Base-by-base conservation (phyloP, 2,113 vertebrate species). In the Isurus oxyrinchus region DNA sequence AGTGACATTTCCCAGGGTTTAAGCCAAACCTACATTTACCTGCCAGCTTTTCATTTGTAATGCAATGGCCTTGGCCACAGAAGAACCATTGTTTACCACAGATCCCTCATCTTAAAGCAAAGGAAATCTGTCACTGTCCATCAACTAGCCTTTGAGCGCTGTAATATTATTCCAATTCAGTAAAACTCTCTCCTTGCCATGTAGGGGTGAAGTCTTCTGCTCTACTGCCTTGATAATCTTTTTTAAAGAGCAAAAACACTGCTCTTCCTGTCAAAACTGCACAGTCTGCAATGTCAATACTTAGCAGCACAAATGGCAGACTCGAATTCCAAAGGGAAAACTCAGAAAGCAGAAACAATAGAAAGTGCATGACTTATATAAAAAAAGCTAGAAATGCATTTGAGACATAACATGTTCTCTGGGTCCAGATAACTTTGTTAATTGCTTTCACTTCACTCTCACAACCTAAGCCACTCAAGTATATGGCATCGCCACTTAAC, bases 1-100 rank as follows among this genome's bases (percentile, higher is more conserved):
- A 67, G 23, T 96, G 96, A 96, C 96, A 96, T 97, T 98, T 98
- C 98, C 98, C 98, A 98, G 97, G 97, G 97, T 97, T 97, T 95
- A 63, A 95, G 98, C 97, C 98, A 98, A 98, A 96, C 96, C 97
- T 97, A 96, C 96, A 94, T 97, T 97, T 97, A 96, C 97, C 97
- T 97, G 96, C 97, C 96, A 81, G 63, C 94, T 97, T 96, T 96
- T 95, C 96, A 88, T 97, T 97, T 96, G 81, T 96, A 96, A 97
- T 91, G 44, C 81, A 96, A 96, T 84, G 96, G 91, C 44, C 96
- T 96, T 97, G 96, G 69, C 95, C 96, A 97, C 97, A 98, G 97
- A 97, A 96, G 96, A 96, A 27, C 97, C 96, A 97, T 97, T 97
- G 97, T 97, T 97, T 97, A 1, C 0, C 79, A 88, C 79, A 88